These are phyloP conservation scores for Panthera leo DNA, from an alignment of 2,113 vertebrate species.

Conservation along the genomic window DNA sequence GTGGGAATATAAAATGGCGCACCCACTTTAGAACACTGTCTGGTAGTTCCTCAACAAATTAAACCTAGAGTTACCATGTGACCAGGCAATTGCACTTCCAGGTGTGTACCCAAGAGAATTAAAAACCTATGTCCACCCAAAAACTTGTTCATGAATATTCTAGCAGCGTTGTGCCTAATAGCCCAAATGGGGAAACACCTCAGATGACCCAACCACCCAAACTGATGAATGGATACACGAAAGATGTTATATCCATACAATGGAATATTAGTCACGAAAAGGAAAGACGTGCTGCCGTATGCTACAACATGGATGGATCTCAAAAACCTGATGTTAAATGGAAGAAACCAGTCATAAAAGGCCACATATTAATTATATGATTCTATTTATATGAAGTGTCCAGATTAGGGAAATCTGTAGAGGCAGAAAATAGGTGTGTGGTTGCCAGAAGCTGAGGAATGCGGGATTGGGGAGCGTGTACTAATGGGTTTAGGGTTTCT, in stretches of 20 bases:
- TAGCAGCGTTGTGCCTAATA: neutral
- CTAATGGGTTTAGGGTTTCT: neutral
- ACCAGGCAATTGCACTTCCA: neutral
- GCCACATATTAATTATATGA: neutral
- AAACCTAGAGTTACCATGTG: neutral
- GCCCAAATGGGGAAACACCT: neutral
- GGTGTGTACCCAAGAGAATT: neutral
- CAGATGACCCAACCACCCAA: neutral
- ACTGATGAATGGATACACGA: neutral
- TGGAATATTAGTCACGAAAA: neutral
- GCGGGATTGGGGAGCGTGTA: neutral
- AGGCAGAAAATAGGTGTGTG: neutral
- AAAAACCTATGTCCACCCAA: neutral
- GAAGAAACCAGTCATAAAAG: neutral
- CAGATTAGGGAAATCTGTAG: neutral
- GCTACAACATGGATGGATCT: neutral
- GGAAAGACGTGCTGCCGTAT: neutral
- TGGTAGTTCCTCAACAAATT: neutral
- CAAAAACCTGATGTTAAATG: neutral
- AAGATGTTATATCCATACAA: neutral
- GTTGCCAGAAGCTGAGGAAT: neutral
- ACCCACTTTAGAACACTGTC: neutral
- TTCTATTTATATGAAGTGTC: slow-evolving; percentile 1
- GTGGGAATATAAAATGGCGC: neutral
- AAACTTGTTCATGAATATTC: neutral